Evolutionary conservation across 1,140 invertebrate species (phyloP), one percentile per base, ranked within the genome.

Genomic region (Heliconius congener): DNA sequence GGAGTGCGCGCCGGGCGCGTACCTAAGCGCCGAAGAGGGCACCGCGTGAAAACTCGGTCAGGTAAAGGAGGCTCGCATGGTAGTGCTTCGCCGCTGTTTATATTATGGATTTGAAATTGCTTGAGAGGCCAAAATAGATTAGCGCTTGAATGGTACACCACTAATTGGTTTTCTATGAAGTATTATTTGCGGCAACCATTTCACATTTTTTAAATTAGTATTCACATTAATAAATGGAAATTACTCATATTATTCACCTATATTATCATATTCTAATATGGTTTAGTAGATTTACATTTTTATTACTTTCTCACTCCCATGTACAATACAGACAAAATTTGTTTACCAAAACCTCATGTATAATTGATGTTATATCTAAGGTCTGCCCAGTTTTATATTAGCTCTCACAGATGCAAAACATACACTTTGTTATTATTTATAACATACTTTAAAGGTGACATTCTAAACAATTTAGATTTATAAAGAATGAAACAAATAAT

Each of bases 61-160:
- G 92, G 93, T 93, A 93, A 86, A 88, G 80, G 74, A 84, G 81
- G 83, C 78, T 81, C 82, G 91, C 88, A 93, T 93, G 89, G 71
- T 84, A 85, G 82, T 85, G 86, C 83, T 87, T 90, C 86, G 85
- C 87, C 81, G 76, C 82, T 79, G 78, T 80, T 73, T 82, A 57
- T 84, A 88, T 81, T 77, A 82, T 80, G 87, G 87, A 82, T 84
- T 85, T 84, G 84, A 88, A 82, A 82, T 81, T 81, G 90, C 90
- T 93, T 93, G 86, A 79, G n/a, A 88, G 74, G 85, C 73, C 76
- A 84, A 84, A 79, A 86, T 88, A 83, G 81, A 87, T 81, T 89
- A 91, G 86, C 81, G 82, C 84, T 88, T 82, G 85, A 83, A 88
- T 86, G 76, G 85, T 66, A 82, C 77, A 78, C 80, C 81, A 84